A percentile compares a stretch with the other conserved stretches of the same genome.
Evolutionary conservation across 2,113 vertebrate genomes (phyloP).

Genomic region (Pelecanoides urinatrix): DNA sequence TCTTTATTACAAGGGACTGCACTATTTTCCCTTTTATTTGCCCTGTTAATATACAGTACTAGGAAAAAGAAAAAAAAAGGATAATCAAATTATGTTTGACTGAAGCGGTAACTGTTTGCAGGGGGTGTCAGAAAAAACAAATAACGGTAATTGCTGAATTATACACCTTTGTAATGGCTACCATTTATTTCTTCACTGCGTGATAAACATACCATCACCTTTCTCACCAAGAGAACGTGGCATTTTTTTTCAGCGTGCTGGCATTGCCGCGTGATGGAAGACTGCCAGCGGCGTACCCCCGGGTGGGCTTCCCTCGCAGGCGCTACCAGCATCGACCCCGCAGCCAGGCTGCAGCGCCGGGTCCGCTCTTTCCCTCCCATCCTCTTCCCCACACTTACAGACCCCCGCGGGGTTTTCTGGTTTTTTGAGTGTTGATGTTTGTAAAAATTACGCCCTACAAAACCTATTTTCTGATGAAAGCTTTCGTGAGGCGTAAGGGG

Average conservation of each 20-base stretch:
- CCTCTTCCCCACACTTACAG: not conserved
- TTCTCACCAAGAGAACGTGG: not conserved
- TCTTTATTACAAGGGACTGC: conserved; percentile 66
- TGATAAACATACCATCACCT: conserved; percentile 52
- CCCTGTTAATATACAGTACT: conserved; percentile 41
- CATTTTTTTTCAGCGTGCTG: not conserved
- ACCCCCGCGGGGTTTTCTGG: too few relatives aligned
- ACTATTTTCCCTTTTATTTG: conserved; percentile 56
- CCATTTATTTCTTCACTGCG: not conserved
- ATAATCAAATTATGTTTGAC: conserved; percentile 61
- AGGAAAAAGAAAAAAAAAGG: not conserved
- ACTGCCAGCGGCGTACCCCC: not conserved
- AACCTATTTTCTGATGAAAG: not conserved
- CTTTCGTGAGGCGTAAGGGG: accelerated
- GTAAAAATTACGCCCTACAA: not conserved
- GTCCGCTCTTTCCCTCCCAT: not conserved
- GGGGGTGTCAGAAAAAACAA: conserved; percentile 58
- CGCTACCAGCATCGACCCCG: accelerated
- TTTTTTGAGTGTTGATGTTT: accelerated
- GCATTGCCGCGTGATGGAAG: not conserved
- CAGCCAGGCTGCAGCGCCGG: accelerated
- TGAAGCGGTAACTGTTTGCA: conserved; percentile 59
- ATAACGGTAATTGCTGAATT: conserved; percentile 55
- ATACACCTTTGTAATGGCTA: conserved; percentile 53
- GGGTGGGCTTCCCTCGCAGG: not conserved